These are phyloP conservation scores for Trichogramma evanescens DNA, from an alignment of 2,888 invertebrate genomes.

Conservation along the genomic window DNA sequence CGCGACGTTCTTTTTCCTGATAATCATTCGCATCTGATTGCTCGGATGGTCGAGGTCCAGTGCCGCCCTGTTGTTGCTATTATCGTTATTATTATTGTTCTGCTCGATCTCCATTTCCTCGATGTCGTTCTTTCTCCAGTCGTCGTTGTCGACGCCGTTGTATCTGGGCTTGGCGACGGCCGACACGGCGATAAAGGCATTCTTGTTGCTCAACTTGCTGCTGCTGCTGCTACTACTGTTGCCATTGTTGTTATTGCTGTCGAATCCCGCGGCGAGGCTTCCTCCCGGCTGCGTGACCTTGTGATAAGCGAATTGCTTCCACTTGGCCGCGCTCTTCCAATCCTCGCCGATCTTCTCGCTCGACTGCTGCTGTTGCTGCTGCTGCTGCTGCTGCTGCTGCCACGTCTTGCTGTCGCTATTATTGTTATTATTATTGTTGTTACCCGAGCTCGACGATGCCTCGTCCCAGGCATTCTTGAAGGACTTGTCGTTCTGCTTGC, in stretches of 20 bases:
- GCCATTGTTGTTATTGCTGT: conserved; percentile 1
- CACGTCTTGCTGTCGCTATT: conserved; percentile 2
- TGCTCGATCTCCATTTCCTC: conserved; percentile 29
- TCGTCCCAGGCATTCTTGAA: neutral
- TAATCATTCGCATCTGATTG: conserved; percentile 28
- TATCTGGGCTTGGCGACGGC: conserved; percentile 37
- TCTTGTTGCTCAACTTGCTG: conserved; percentile 22
- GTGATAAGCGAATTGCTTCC: conserved; percentile 43
- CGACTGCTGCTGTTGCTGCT: conserved; percentile 27
- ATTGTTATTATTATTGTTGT: neutral
- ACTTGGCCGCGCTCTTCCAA: conserved; percentile 36
- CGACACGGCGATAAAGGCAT: conserved; percentile 42
- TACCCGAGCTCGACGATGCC: neutral
- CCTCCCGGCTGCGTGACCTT: conserved; percentile 28
- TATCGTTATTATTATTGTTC: conserved; percentile 30
- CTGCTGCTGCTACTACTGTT: neutral
- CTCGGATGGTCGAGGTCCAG: conserved; percentile 31
- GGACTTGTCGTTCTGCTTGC: conserved; percentile 6
- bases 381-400: conserved; percentile 24
- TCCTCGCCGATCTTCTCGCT: conserved; percentile 22
- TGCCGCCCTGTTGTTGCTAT: conserved; percentile 1
- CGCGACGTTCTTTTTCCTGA: conserved; percentile 33
- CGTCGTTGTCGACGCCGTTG: conserved; percentile 35
- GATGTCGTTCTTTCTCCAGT: conserved; percentile 40
- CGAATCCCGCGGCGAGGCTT: neutral